A percentile compares a stretch with the other conserved stretches of the same genome.
These are phyloP conservation scores for Bufotes viridis DNA, from an alignment of 2,797 vertebrate genomes.

Conservation along the genomic window DNA sequence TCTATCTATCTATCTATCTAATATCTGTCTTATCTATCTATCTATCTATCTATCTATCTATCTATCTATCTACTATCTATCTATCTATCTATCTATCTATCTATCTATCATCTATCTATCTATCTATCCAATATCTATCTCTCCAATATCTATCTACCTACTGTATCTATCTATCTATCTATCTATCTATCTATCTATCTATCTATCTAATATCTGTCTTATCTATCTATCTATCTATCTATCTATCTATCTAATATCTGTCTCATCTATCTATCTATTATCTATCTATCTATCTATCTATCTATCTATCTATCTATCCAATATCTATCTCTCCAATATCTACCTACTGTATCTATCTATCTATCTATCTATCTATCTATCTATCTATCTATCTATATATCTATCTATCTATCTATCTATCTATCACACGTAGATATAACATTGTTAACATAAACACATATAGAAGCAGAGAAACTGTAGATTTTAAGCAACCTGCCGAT, in stretches of 20 bases:
- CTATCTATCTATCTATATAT: not conserved
- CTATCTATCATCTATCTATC: constrained; percentile 17
- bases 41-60: constrained; percentile 16
- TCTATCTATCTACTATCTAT: constrained; percentile 8
- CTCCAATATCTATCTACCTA: constrained; percentile 4
- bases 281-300: constrained; percentile 14
- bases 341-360: constrained; percentile 2
- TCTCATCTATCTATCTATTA: constrained; percentile 8
- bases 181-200: too few relatives aligned
- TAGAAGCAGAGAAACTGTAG: too few relatives aligned
- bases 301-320: constrained; percentile 17
- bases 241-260: constrained; percentile 8
- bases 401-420: constrained; percentile 16
- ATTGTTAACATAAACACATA: too few relatives aligned
- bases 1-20: not conserved
- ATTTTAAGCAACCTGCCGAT: not conserved
- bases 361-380: constrained; percentile 22
- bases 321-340: not conserved
- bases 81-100: constrained; percentile 27
- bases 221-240: constrained; percentile 19
- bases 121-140: constrained; percentile 27
- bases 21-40: not conserved
- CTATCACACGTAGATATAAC: not conserved
- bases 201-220: constrained; percentile 14
- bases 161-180: constrained; percentile 25